A percentile compares a stretch with the other conserved stretches of the same genome.
Conservation (phyloP, 2,888 invertebrate genomes). For the Aproaerema taeniolella region DNA sequence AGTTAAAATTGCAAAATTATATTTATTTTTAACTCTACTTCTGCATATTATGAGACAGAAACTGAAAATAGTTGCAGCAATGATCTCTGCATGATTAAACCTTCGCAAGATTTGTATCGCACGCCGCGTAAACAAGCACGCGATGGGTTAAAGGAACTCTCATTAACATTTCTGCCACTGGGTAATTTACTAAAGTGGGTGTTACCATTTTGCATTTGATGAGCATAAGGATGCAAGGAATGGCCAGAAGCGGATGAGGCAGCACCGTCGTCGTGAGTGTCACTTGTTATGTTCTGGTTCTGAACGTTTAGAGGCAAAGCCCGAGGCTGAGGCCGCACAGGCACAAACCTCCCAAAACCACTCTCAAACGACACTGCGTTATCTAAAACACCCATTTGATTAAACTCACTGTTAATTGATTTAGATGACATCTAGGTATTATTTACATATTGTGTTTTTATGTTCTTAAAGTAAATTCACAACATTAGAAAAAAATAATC, state of each 20-base stretch:
- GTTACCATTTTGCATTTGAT: constrained; percentile 72
- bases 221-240: constrained; percentile 60
- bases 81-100: too few relatives aligned
- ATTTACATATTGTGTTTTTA: background rate
- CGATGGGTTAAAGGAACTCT: too few relatives aligned
- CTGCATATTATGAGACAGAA: too few relatives aligned
- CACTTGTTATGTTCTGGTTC: constrained; percentile 51
- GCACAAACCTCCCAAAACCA: constrained; percentile 71
- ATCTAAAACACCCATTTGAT: constrained; percentile 41
- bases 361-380: constrained; percentile 64
- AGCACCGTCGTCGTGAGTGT: constrained; percentile 58
- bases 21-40: too few relatives aligned
- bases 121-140: too few relatives aligned
- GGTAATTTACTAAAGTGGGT: too few relatives aligned
- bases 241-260: constrained; percentile 53
- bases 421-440: background rate
- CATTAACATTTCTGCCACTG: too few relatives aligned
- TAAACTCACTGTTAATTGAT: background rate
- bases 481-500: too few relatives aligned
- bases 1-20: too few relatives aligned
- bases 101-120: too few relatives aligned
- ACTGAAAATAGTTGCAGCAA: too few relatives aligned
- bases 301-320: constrained; percentile 62
- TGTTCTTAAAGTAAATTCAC: too few relatives aligned
- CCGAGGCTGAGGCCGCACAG: constrained; percentile 69